Evolutionary conservation across 37 sponge, comb jelly and placozoan genomes (phyloP), one percentile per base, ranked within the genome.

Genomic region (Theonella swinhoei): DNA sequence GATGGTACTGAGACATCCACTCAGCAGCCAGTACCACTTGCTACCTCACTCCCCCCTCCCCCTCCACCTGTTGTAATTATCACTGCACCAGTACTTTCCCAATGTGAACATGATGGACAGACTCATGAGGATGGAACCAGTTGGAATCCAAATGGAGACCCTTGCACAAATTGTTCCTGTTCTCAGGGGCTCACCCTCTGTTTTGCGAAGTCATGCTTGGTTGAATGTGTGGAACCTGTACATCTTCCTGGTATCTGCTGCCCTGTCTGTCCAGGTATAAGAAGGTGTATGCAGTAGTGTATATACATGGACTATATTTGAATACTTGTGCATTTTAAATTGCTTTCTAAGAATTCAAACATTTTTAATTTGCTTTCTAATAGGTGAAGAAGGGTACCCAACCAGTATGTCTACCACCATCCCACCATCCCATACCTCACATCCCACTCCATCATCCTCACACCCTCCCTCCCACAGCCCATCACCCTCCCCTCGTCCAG

Each of bases 211-310:
- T 7, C 54, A 47, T 47, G 54, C 54, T 47, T 47, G 7, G 63
- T 20, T 3, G 36, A 33, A 4, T 78, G 79, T 62, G 79, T 8
- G 31, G 59, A 68, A 14, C 68, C 38, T 42, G 60, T 43, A 0
- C 3, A 14, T 17, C 8, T 54, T 4, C 68, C 65, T 19, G 80
- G 80, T 24, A 2, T 7, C 41, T 80, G 80, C 60, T 80, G 80
- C 40, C 80, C 80, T 26, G 59, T 69, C 59, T 80, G 80, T 80
- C 59, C 24, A 66, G 80, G 35, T 65, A 54, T 17, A 7, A 47
- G 14, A 47, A n/a, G n/a, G n/a, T 47, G 14, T 14, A 7, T 17
- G 11, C 54, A 47, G 54, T 17, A 7, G 54, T 47, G 54, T 47
- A 47, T 47, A 14, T 14, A 47, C 54, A 7, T 47, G 54, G 54